Evolutionary conservation across 2,888 invertebrate species (phyloP), one percentile per base, ranked within the genome.

Genomic region (Oscheius sp.): DNA sequence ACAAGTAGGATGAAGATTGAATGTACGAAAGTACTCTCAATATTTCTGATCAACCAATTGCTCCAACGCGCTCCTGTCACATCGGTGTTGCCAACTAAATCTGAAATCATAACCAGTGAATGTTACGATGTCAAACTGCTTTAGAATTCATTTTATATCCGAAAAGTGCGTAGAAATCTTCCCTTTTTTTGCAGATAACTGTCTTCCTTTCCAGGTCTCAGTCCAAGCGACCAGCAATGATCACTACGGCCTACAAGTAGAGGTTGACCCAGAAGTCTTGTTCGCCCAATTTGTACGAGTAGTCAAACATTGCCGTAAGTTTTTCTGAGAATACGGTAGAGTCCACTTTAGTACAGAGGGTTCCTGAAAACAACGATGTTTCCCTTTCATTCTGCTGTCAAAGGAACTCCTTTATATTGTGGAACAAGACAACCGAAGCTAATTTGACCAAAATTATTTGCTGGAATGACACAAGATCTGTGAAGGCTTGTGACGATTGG

Each of bases 401-500:
- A 88, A 91, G 96, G 83, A 92, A 93, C 80, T 94, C 94, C 50
- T 95, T 95, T 89, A 92, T 94, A 1, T 94, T 94, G 2, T 96
- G 95, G 95, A 93, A 95, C 84, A 92, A 92, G 58, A 32, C 57
- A n/a, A 73, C 73, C 10, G 73, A 65, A 32, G 32, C 32, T 9
- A 29, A 55, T n/a, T n/a, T 74, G 48, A 57, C 57, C 3, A 65
- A 75, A 37, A 77, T 84, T 21, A 77, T 84, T 21, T 79, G 94
- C 29, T 96, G 96, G 96, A 95, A 95, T 89, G 96, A 96, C 90
- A 89, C 94, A 77, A 92, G 96, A 72, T 84, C 86, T 10, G 78
- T 75, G 35, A 76, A 81, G 29, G 73, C 65, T 7, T 85, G 85
- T 70, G 78, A 80, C 13, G 70, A 80, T 37, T 80, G 85, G 80